A percentile compares a stretch with the other conserved stretches of the same genome.
Conservation (phyloP, 2,888 invertebrate species). For the Stratiomys singularior region DNA sequence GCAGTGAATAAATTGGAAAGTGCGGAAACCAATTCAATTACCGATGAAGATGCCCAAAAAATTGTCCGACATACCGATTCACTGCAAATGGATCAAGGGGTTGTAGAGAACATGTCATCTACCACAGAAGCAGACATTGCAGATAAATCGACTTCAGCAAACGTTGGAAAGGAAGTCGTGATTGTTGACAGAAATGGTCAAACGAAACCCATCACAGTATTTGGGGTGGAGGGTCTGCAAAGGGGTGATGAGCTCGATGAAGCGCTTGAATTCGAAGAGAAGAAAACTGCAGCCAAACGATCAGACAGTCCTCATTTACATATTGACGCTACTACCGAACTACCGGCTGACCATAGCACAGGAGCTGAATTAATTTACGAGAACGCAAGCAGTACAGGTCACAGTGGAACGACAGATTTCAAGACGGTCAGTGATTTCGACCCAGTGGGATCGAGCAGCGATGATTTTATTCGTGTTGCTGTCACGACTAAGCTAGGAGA, state of each 20-base stretch:
- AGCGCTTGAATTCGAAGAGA: slow-evolving; percentile 33
- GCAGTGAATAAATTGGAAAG: slow-evolving; percentile 45
- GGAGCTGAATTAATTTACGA: slow-evolving; percentile 28
- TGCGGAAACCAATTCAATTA: slow-evolving; percentile 48
- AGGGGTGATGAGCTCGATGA: slow-evolving; percentile 57
- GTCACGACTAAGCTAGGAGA: not conserved
- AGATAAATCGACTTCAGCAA: not conserved
- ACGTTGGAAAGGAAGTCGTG: slow-evolving; percentile 52
- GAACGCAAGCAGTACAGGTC: slow-evolving; percentile 3
- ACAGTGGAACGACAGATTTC: not conserved
- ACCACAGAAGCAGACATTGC: not conserved
- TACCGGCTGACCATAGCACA: not conserved
- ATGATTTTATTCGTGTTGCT: slow-evolving; percentile 58
- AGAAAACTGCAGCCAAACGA: slow-evolving; percentile 33
- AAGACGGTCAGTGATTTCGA: slow-evolving; percentile 55
- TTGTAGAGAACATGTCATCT: not conserved
- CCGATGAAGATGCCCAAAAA: slow-evolving; percentile 49
- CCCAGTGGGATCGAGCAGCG: slow-evolving; percentile 61
- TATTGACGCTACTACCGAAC: slow-evolving; percentile 6
- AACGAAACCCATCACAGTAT: slow-evolving; percentile 61
- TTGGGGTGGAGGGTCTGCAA: slow-evolving; percentile 66
- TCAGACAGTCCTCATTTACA: slow-evolving; percentile 6
- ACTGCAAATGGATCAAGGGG: not conserved
- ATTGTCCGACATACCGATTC: slow-evolving; percentile 48
- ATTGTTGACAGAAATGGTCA: slow-evolving; percentile 52